Base-by-base conservation (phyloP, 2,888 invertebrate genomes). In the Chaetogeoica ovagalla region DNA sequence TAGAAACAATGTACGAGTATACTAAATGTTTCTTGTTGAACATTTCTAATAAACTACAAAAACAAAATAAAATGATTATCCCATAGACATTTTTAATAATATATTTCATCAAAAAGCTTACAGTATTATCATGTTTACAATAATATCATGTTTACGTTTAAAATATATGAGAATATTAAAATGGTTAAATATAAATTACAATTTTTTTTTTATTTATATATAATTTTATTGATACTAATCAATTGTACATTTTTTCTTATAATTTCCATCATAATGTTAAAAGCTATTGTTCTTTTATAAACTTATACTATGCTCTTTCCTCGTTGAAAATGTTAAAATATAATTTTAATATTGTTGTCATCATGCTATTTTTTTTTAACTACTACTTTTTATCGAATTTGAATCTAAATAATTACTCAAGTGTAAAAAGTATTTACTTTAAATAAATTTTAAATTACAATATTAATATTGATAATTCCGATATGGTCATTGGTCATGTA, bases 281-380 rank as follows among this genome's bases (percentile, higher is more conserved):
- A 74, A 65, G 39, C 52, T 11, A 39, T 52, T 37, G 4, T 65
- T 30, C 57, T 74, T n/a, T 75, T 59, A n/a, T 19, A 70, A 39
- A 57, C 11, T 17, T 65, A 15, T 37, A 57, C 15, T 37, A 13
- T 74, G 63, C 48, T 30, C 30, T 76, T 68, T 43, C 43, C 7
- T 43, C 6, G 66, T 76, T 76, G 30, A 68, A 68, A 57, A 66
- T 68, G 23, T 57, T 75, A n/a, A 43, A 75, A 76, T 76, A 68
- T 76, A 76, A 59, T 76, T 23, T 59, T 57, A 17, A 66, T 48
- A 48, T 76, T 76, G n/a, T 76, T 63, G 15, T 48, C 8, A 13
- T 48, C 48, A 19, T 6, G 6, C 55, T 55, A 55, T 19, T 19
- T 55, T 19, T 19, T 55, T 55, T 11, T 55, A 55, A 19, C 5